These are phyloP conservation scores for Drosophila fungiperda DNA, from an alignment of 2,888 invertebrate species.

Conservation along the genomic window DNA sequence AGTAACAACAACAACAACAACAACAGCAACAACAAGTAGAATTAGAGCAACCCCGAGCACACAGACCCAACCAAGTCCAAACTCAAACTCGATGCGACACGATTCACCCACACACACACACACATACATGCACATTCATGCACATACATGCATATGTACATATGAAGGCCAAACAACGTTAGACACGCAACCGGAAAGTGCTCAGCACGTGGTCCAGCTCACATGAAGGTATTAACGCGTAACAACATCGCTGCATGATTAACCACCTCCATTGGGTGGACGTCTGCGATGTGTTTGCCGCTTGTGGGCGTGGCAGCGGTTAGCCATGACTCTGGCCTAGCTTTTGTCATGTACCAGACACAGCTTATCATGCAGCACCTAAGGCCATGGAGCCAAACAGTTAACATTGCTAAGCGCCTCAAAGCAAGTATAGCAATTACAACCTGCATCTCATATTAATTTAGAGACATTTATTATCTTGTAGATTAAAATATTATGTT, in stretches of 20 bases:
- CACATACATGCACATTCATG: slow-evolving; percentile 5
- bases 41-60: slow-evolving; percentile 72
- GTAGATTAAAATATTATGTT: neutral
- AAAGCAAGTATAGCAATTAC: slow-evolving; percentile 1
- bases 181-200: slow-evolving; percentile 62
- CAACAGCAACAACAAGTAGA: slow-evolving; percentile 43
- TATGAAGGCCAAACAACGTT: slow-evolving; percentile 51
- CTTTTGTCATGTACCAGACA: slow-evolving; percentile 50
- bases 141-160: neutral
- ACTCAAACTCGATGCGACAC: slow-evolving; percentile 33
- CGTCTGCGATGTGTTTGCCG: neutral
- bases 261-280: slow-evolving; percentile 69
- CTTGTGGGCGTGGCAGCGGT: slow-evolving; percentile 35
- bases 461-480: neutral
- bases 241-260: slow-evolving; percentile 84
- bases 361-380: slow-evolving; percentile 35
- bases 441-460: neutral
- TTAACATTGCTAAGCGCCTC: slow-evolving; percentile 39
- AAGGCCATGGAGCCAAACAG: slow-evolving; percentile 15
- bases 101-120: slow-evolving; percentile 15
- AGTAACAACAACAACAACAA: slow-evolving; percentile 35
- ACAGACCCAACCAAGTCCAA: slow-evolving; percentile 28
- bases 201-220: slow-evolving; percentile 84
- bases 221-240: slow-evolving; percentile 85
- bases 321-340: slow-evolving; percentile 59